phyloP scores from a whole-genome alignment of 2,888 invertebrate species.

The Galeopsomyia nigrocyanea region DNA sequence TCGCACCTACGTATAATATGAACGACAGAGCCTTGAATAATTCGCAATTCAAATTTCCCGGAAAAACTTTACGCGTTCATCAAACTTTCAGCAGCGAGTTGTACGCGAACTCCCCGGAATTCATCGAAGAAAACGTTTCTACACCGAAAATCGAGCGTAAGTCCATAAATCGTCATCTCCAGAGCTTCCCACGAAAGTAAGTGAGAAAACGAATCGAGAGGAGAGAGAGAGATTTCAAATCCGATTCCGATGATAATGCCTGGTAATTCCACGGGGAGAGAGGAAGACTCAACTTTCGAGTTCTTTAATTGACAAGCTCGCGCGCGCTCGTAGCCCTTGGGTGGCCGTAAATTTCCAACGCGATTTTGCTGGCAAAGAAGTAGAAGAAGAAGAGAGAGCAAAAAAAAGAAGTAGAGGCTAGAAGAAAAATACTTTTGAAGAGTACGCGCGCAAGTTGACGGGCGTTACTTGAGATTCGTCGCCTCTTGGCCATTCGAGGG shows the following conservation, averaged over 20 bases:
- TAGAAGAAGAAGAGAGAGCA: not conserved
- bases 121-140: no score
- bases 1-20: not conserved
- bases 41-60: conserved; percentile 6
- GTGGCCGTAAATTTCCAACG: no score
- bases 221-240: conserved; percentile 41
- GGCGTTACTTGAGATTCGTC: conserved; percentile 45
- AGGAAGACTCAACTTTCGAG: conserved; percentile 12
- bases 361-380: no score
- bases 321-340: no score
- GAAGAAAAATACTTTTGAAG: conserved; percentile 11
- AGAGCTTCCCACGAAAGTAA: no score
- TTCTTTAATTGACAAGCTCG: conserved; percentile 44
- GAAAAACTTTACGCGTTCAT: conserved; percentile 8
- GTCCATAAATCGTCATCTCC: conserved; percentile 32
- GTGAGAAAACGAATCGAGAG: conserved; percentile 28
- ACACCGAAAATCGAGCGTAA: no score
- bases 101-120: no score
- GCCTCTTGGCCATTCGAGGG: conserved; percentile 32
- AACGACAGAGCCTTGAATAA: not conserved
- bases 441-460: no score
- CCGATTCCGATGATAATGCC: conserved; percentile 39
- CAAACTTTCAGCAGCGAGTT: no score
- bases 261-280: conserved; percentile 25
- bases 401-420: not conserved